Base-by-base conservation (phyloP, 1,140 invertebrate species). In the Drosophila ironensis region DNA sequence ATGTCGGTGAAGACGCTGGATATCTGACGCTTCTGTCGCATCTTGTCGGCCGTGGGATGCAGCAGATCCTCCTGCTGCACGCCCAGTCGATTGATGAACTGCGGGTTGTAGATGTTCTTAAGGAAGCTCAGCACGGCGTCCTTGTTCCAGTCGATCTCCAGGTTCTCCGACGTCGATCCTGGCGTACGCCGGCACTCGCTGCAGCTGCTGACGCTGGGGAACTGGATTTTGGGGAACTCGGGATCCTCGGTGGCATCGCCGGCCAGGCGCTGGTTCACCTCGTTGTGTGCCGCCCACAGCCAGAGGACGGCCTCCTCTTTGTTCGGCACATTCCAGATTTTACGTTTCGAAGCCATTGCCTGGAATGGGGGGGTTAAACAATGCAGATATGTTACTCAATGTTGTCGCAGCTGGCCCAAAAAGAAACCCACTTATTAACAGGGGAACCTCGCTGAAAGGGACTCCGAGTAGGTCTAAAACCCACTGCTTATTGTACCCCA, bases 271-370 rank as follows among this genome's bases (percentile, higher is more conserved):
- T 94, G 91, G 89, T 99, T 99, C 0, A 97, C 98, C 90, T 95
- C 93, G 91, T 99, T 99, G 87, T 99, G 98, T 1, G 97, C 95
- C 47, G 92, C 92, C 98, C 98, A 99, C 2, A 99, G 90, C 97
- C 98, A 99, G 4, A 99, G 77, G 0, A 99, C 93, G 12, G 94
- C 93, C 38, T 97, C 95, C 42, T 96, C 92, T 56, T 93, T 91
- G 35, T 92, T 93, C 16, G 91, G 90, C 0, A 98, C 93, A 57
- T 94, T 92, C 61, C 92, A 92, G 47, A 95, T 91, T 71, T 94
- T 92, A 44, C 94, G 93, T 69, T 91, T 89, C 17, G 92, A 82
- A 20, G 95, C 93, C 96, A 98, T 98, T 63, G 92, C 89, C 81
- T 90, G 51, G n/a, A n/a, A 2, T 60, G 50, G 45, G 5, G 2